Percentiles rank a stretch among this genome's conserved stretches.
Evolutionary conservation across 2,888 invertebrate species (phyloP).

Genomic region (Drosophila lacicola): DNA sequence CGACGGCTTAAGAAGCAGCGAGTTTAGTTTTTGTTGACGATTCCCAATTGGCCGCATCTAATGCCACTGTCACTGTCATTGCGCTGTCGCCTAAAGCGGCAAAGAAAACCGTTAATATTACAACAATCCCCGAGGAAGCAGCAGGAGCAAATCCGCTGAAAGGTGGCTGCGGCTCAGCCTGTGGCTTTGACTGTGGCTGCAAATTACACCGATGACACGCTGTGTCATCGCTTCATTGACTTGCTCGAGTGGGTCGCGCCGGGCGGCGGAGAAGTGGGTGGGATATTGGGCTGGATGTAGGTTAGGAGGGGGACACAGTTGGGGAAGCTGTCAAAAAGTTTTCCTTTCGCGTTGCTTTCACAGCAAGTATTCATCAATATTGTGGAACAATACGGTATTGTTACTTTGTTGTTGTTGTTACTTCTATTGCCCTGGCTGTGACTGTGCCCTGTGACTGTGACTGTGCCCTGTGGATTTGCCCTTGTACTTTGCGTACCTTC

Average conservation of each 20-base stretch:
- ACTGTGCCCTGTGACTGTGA: neutral
- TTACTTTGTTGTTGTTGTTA: conserved; percentile 22
- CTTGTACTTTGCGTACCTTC: conserved; percentile 1
- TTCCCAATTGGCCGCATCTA: conserved; percentile 64
- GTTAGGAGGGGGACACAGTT: neutral
- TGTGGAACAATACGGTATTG: conserved; percentile 31
- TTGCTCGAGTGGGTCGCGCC: conserved; percentile 37
- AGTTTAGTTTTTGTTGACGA: conserved; percentile 26
- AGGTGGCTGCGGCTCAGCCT: conserved; percentile 28
- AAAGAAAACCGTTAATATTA: conserved; percentile 68
- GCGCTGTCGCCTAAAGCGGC: conserved; percentile 60
- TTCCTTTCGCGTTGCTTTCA: conserved; percentile 14
- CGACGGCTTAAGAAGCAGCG: conserved; percentile 26
- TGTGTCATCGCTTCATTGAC: conserved; percentile 77
- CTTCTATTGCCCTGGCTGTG: neutral
- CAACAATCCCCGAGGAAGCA: conserved; percentile 58
- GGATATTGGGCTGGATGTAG: neutral
- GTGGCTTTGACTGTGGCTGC: conserved; percentile 53
- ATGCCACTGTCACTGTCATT: conserved; percentile 33
- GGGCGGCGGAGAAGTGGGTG: conserved; percentile 9
- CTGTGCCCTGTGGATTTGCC: conserved; percentile 18
- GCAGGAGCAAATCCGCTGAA: conserved; percentile 54
- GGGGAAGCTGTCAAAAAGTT: conserved; percentile 34
- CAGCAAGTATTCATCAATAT: conserved; percentile 43
- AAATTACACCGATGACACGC: conserved; percentile 79